phyloP scores from a whole-genome alignment of 2,113 vertebrate species.

The Peromyscus polionotus region DNA sequence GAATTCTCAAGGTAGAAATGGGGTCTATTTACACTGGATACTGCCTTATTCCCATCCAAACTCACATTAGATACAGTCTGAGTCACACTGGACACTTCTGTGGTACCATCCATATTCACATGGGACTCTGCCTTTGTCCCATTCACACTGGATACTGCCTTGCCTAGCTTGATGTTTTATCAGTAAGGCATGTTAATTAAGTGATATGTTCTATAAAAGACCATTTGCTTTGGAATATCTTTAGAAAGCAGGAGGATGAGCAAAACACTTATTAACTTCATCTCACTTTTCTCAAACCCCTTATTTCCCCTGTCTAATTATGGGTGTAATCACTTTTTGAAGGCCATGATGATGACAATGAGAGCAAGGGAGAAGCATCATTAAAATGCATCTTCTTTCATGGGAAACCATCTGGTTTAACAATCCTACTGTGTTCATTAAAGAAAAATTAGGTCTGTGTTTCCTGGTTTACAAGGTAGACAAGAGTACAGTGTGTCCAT shows the following conservation, averaged over 20 bases:
- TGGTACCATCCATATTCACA: not conserved
- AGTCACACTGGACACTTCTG: not conserved
- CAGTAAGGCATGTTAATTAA: not conserved
- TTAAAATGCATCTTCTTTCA: not conserved
- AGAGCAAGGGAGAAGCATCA: not conserved
- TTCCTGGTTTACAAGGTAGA: not conserved
- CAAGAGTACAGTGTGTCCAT: fast-evolving
- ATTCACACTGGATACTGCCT: not conserved
- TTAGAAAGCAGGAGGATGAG: slow-evolving; percentile 2
- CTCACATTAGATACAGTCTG: not conserved
- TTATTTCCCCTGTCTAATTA: slow-evolving; percentile 1
- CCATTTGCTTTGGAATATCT: not conserved
- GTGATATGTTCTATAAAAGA: not conserved
- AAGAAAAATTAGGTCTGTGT: not conserved
- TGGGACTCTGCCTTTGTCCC: not conserved
- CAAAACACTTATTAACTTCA: not conserved
- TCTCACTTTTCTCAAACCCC: not conserved
- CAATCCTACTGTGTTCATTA: not conserved
- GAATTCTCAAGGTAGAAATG: not conserved
- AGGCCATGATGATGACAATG: not conserved
- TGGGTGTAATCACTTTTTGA: not conserved
- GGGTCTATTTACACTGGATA: not conserved
- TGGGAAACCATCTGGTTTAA: not conserved
- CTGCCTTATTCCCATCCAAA: not conserved
- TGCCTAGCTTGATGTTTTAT: not conserved